Percentiles rank a stretch among this genome's conserved stretches.
phyloP scores from a whole-genome alignment of 2,888 invertebrate genomes.

The Dasypolia templi region DNA sequence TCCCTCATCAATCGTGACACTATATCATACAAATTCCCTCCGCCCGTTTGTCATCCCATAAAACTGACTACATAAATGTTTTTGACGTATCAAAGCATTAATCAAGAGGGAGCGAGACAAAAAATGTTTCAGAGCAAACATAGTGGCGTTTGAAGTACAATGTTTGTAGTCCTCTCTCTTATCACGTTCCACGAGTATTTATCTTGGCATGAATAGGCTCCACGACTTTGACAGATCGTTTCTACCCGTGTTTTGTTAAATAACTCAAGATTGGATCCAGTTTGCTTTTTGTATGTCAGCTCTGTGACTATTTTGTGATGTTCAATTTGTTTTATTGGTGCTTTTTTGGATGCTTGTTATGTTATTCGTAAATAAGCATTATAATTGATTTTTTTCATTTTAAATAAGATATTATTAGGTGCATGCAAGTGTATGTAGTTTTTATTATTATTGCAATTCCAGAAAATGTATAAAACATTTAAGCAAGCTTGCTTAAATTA shows the following conservation, averaged over 20 bases:
- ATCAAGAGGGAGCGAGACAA: constrained; percentile 69
- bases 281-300: constrained; percentile 69
- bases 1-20: constrained; percentile 61
- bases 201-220: constrained; percentile 81
- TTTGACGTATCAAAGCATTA: constrained; percentile 72
- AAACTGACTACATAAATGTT: constrained; percentile 70
- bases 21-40: constrained; percentile 62
- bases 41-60: constrained; percentile 68
- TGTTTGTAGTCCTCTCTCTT: constrained; percentile 74
- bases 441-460: background rate
- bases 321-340: constrained; percentile 36
- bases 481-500: background rate
- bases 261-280: constrained; percentile 73
- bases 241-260: constrained; percentile 80
- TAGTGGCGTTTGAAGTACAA: constrained; percentile 60
- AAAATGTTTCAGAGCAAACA: constrained; percentile 61
- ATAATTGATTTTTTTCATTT: background rate
- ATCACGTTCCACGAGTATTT: constrained; percentile 81
- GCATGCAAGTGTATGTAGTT: background rate
- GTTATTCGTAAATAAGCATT: constrained; percentile 13
- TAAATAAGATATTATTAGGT: background rate
- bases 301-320: constrained; percentile 51
- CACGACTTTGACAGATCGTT: constrained; percentile 83
- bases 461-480: background rate
- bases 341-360: constrained; percentile 7